Evolutionary conservation across 2,113 vertebrate species (phyloP).

Genomic region (Stercorarius parasiticus): DNA sequence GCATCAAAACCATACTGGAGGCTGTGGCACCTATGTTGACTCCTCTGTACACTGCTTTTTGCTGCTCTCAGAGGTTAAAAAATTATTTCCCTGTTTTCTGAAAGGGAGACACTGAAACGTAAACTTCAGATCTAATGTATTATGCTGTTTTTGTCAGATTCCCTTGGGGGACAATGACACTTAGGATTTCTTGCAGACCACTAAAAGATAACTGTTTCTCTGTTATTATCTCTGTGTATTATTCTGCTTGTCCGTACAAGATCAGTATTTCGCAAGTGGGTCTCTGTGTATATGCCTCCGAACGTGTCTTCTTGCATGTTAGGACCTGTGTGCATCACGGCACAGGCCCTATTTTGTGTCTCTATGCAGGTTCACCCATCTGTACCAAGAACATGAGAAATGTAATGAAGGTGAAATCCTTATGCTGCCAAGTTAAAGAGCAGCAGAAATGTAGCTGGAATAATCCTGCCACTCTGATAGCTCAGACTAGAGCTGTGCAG

Average conservation of each 20-base stretch:
- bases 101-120: not conserved
- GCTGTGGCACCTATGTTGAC: not conserved
- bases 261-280: not conserved
- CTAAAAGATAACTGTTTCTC: not conserved
- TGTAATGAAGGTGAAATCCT: not conserved
- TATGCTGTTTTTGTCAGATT: not conserved
- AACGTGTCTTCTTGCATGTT: not conserved
- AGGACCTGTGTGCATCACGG: not conserved
- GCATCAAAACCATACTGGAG: not conserved
- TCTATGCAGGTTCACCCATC: not conserved
- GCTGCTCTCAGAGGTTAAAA: not conserved
- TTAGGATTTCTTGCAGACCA: not conserved
- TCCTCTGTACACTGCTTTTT: not conserved
- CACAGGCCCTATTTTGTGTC: not conserved
- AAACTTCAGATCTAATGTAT: not conserved
- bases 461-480: not conserved
- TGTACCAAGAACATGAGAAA: not conserved
- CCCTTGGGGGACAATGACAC: not conserved
- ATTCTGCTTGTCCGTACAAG: not conserved
- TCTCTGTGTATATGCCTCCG: not conserved
- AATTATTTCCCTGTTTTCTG: not conserved
- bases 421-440: not conserved
- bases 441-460: not conserved
- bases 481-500: not conserved
- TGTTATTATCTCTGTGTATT: not conserved